phyloP scores from a whole-genome alignment of 2,888 invertebrate genomes.

The Chaitophorus viminalis region DNA sequence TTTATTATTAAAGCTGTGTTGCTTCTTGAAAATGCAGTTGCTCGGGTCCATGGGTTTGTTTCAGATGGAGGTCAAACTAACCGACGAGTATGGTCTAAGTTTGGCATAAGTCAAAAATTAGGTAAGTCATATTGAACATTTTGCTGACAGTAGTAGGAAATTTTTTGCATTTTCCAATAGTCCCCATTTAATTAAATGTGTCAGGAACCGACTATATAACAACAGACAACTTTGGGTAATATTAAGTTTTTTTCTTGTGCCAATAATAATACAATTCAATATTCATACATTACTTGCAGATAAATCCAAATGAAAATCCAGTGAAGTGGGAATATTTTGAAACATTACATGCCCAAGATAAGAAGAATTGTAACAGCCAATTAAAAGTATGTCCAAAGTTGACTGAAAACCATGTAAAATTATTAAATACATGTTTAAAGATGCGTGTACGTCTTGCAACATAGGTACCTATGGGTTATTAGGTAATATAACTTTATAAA shows the following conservation, averaged over 20 bases:
- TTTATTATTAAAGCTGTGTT: background rate
- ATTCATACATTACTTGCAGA: background rate
- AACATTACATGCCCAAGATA: background rate
- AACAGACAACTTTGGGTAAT: background rate
- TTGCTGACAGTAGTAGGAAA: background rate
- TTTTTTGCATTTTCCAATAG: slow-evolving; percentile 2
- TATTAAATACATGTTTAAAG: background rate
- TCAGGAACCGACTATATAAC: background rate
- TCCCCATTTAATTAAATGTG: background rate
- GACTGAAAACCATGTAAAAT: no score
- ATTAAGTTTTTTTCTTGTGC: background rate
- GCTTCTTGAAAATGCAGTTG: background rate
- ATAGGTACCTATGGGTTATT: background rate
- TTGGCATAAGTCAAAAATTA: background rate
- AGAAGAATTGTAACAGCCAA: background rate
- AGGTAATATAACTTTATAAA: background rate
- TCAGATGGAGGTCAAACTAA: slow-evolving; percentile 4
- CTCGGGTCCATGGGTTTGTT: background rate
- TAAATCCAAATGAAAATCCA: background rate
- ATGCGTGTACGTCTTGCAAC: background rate
- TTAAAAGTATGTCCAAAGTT: no score
- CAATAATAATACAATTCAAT: background rate
- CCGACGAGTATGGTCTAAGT: background rate
- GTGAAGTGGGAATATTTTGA: background rate
- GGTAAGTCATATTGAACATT: background rate